Conservation (phyloP, 2,888 invertebrate genomes). For the Piscicola geometra region DNA sequence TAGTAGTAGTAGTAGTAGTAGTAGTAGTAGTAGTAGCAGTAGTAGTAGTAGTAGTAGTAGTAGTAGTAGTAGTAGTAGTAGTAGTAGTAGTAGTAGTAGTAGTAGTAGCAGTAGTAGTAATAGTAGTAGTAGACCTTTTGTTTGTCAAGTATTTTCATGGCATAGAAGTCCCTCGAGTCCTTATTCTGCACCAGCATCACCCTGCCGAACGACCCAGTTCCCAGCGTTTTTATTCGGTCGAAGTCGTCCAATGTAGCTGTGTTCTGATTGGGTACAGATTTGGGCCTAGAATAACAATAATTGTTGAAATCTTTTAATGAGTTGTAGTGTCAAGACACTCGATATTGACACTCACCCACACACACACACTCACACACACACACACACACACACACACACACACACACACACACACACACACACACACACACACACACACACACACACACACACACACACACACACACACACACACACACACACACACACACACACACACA, state of each 20-base stretch:
- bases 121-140: background rate
- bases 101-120: conserved; percentile 1
- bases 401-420: conserved; percentile 35
- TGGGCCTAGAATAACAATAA: background rate
- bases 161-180: background rate
- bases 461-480: conserved; percentile 26
- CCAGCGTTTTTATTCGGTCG: background rate
- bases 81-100: conserved; percentile 22
- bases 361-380: conserved; percentile 29
- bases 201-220: background rate
- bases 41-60: conserved; percentile 8
- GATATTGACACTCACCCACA: conserved; percentile 6
- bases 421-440: conserved; percentile 26
- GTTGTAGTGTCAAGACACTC: too few species aligned
- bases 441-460: conserved; percentile 29
- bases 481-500: conserved; percentile 32
- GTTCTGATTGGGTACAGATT: background rate
- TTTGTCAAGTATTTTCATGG: background rate
- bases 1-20: conserved; percentile 7
- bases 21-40: conserved; percentile 13
- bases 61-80: conserved; percentile 31
- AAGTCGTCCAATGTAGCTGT: background rate
- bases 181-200: conserved; percentile 14
- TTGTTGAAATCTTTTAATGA: too few species aligned
- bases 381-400: conserved; percentile 35